Percentiles rank a stretch among this genome's conserved stretches.
These are phyloP conservation scores for Pammene fasciana DNA, from an alignment of 2,888 invertebrate species.

Conservation along the genomic window DNA sequence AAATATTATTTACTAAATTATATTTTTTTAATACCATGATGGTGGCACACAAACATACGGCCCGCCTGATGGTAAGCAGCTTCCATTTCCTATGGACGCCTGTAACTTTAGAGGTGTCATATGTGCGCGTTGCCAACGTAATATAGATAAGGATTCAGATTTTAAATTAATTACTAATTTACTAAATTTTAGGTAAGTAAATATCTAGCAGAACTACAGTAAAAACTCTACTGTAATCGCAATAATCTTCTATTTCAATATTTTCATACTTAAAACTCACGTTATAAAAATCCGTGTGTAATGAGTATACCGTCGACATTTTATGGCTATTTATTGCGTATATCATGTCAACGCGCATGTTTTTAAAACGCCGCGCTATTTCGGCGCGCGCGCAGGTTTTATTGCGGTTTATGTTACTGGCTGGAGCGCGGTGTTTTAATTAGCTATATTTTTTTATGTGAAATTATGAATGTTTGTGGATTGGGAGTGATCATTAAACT, in stretches of 20 bases:
- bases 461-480: slow-evolving; percentile 5
- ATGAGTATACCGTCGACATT: not conserved
- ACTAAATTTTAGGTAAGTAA: no score
- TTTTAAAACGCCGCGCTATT: slow-evolving; percentile 33
- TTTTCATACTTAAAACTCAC: not conserved
- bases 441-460: slow-evolving; percentile 7
- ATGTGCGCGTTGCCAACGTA: no score
- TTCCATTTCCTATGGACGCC: no score
- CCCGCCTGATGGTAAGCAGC: no score
- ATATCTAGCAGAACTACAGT: not conserved
- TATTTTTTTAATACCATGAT: no score
- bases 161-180: no score
- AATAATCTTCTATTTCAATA: not conserved
- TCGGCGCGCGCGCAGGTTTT: slow-evolving; percentile 26
- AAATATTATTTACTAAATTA: no score
- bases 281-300: not conserved
- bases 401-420: slow-evolving; percentile 17
- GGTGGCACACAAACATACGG: no score
- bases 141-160: no score
- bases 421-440: not conserved
- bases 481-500: not conserved
- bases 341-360: slow-evolving; percentile 35
- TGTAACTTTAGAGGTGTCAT: no score
- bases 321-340: slow-evolving; percentile 40
- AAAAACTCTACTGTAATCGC: not conserved